These are phyloP conservation scores for Metridium senile DNA, from an alignment of 92 coral and sea anemone species.

Conservation along the genomic window DNA sequence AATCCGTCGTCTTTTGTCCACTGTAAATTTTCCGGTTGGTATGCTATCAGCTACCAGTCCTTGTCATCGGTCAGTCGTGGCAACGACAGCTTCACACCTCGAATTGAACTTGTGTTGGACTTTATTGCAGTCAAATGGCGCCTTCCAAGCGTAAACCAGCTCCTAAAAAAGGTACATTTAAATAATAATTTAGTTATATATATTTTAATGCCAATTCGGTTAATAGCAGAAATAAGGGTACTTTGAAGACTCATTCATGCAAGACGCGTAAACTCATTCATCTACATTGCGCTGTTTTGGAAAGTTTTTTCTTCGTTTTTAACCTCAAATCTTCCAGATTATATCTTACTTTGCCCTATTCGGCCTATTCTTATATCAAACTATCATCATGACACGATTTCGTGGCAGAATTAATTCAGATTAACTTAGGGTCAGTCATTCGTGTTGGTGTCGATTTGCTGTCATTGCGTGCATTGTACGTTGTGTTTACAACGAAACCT, in stretches of 20 bases:
- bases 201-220: no score
- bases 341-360: not conserved
- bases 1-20: not conserved
- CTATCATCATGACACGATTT: not conserved
- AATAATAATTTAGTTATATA: not conserved
- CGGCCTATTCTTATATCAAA: not conserved
- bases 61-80: not conserved
- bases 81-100: not conserved
- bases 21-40: no score
- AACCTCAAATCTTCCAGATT: not conserved
- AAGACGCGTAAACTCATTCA: not conserved
- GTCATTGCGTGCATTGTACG: not conserved
- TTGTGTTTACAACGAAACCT: not conserved
- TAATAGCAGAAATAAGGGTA: no score
- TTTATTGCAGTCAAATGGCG: constrained; percentile 51
- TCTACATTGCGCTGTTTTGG: not conserved
- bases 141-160: constrained; percentile 60
- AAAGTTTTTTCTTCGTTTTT: not conserved
- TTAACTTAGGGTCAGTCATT: not conserved
- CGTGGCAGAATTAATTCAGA: not conserved
- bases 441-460: not conserved
- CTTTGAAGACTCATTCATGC: no score
- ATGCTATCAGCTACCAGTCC: not conserved
- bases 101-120: not conserved
- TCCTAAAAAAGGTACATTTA: constrained; percentile 46